Conservation (phyloP, 2,113 vertebrate species). For the Oreochromis spilurus region DNA sequence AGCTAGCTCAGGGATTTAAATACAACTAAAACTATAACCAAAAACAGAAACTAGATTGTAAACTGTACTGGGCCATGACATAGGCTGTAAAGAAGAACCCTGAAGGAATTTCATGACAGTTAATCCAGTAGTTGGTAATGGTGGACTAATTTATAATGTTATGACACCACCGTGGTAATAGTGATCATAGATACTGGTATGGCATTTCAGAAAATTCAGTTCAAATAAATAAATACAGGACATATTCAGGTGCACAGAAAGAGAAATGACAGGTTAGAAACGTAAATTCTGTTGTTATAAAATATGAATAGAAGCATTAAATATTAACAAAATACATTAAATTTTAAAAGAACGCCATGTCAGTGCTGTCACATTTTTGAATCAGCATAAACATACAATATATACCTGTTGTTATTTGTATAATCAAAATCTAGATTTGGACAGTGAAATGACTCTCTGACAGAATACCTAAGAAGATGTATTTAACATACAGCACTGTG, state of each 20-base stretch:
- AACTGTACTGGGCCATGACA: not conserved
- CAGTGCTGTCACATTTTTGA: not conserved
- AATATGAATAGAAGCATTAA: not conserved
- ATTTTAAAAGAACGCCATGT: not conserved
- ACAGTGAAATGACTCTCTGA: not conserved
- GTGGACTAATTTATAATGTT: not conserved
- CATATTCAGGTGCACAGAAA: not conserved
- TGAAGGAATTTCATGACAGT: not conserved
- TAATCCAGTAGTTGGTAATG: not conserved
- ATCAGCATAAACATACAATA: not conserved
- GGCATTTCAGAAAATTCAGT: not conserved
- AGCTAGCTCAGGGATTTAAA: not conserved
- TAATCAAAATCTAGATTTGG: not conserved
- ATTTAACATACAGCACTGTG: constrained; percentile 2
- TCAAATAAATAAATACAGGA: not conserved
- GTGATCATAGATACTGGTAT: not conserved
- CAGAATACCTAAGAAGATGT: not conserved
- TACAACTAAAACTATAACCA: not conserved
- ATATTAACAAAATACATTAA: not conserved
- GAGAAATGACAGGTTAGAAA: not conserved
- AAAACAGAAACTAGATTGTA: not conserved
- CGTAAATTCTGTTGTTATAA: not conserved
- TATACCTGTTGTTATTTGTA: not conserved
- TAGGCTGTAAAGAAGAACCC: not conserved
- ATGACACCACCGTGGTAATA: not conserved